Evolutionary conservation across 2,113 vertebrate genomes (phyloP).

Genomic region (Malaclemys terrapin): DNA sequence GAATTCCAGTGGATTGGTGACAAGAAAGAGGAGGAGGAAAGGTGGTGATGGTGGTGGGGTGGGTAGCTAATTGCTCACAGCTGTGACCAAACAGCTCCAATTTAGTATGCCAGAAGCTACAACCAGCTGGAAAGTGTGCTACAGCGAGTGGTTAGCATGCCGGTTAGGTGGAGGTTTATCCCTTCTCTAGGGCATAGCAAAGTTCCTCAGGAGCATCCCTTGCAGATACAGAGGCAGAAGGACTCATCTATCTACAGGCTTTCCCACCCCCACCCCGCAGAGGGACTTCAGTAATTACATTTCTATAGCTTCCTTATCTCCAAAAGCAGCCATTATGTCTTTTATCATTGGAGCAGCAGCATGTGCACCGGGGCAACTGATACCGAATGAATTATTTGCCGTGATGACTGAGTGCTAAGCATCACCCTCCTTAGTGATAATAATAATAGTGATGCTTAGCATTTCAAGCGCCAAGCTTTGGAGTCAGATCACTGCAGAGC

Average conservation of each 20-base stretch:
- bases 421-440: background rate
- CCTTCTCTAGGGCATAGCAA: background rate
- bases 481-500: background rate
- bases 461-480: background rate
- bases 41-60: background rate
- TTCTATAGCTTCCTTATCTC: conserved; percentile 50
- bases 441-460: background rate
- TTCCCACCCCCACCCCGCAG: background rate
- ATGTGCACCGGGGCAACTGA: conserved; percentile 25
- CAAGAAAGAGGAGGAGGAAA: conserved; percentile 32
- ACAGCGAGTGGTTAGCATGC: background rate
- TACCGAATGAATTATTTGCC: conserved; percentile 41
- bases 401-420: conserved; percentile 9
- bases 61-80: conserved; percentile 62
- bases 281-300: conserved; percentile 55
- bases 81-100: conserved; percentile 57
- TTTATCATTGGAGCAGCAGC: background rate
- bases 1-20: background rate
- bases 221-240: background rate
- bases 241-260: background rate
- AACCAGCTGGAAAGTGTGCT: background rate
- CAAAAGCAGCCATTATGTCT: conserved; percentile 51
- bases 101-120: conserved; percentile 57
- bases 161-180: background rate
- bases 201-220: background rate